Percentiles rank a stretch among this genome's conserved stretches.
phyloP scores from a whole-genome alignment of 2,888 invertebrate genomes.

The Drosophila prolongata region DNA sequence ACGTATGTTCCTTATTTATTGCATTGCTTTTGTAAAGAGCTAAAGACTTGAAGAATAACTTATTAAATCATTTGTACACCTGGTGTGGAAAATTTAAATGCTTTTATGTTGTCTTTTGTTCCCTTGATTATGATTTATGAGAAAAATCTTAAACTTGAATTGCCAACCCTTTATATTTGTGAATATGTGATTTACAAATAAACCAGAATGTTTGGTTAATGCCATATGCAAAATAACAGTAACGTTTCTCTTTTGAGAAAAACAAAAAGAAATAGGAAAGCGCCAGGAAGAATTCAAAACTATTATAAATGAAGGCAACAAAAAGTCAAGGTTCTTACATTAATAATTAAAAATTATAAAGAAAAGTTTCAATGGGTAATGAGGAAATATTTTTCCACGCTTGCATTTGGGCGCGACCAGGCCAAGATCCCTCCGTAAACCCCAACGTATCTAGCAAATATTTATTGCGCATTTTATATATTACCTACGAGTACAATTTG shows the following conservation, averaged over 20 bases:
- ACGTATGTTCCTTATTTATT: conserved; percentile 26
- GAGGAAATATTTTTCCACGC: not conserved
- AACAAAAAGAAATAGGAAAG: too few relatives aligned
- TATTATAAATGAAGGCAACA: too few relatives aligned
- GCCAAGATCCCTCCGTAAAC: not conserved
- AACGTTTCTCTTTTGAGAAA: too few relatives aligned
- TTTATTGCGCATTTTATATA: conserved; percentile 68
- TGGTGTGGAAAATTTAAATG: conserved; percentile 18
- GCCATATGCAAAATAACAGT: too few relatives aligned
- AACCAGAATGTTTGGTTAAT: too few relatives aligned
- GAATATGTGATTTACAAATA: too few relatives aligned
- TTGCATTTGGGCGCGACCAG: conserved; percentile 23
- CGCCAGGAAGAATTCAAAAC: too few relatives aligned
- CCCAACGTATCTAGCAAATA: conserved; percentile 23
- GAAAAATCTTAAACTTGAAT: too few relatives aligned
- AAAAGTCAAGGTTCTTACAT: too few relatives aligned
- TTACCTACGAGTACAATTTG: conserved; percentile 39
- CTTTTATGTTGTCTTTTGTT: not conserved
- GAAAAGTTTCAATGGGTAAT: not conserved
- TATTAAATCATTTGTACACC: conserved; percentile 26
- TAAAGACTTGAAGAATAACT: conserved; percentile 32
- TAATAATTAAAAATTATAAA: not conserved
- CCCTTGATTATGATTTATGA: not conserved
- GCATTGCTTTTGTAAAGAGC: conserved; percentile 29
- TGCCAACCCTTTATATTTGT: too few relatives aligned